These are phyloP conservation scores for Adoxophyes honmai DNA, from an alignment of 1,140 invertebrate genomes.

Conservation along the genomic window DNA sequence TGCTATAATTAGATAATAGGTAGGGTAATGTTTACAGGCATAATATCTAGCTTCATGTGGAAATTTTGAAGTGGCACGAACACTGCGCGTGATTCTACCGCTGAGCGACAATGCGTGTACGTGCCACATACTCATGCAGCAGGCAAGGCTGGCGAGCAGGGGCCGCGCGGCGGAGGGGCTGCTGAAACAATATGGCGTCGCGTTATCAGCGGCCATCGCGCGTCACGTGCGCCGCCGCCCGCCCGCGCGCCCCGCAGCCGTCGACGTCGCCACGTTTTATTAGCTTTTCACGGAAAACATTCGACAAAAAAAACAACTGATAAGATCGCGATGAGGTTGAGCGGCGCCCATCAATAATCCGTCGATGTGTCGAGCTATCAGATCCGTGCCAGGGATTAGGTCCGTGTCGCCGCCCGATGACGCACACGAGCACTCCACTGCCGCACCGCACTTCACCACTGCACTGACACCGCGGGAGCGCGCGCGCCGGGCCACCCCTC, in stretches of 20 bases:
- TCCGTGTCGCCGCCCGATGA: conserved; percentile 10
- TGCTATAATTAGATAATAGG: no score
- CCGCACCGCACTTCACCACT: conserved; percentile 17
- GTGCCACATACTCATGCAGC: background rate
- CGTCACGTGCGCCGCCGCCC: conserved; percentile 37
- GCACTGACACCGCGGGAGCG: conserved; percentile 1
- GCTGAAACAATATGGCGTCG: conserved; percentile 67
- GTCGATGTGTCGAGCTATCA: conserved; percentile 52
- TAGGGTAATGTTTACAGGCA: no score
- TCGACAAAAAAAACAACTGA: conserved; percentile 69
- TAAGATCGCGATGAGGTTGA: conserved; percentile 66
- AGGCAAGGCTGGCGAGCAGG: conserved; percentile 18
- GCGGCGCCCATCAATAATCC: conserved; percentile 67
- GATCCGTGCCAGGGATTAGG: conserved; percentile 39
- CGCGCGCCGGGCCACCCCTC: background rate
- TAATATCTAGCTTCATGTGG: no score
- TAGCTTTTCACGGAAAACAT: conserved; percentile 69
- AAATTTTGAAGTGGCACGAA: background rate
- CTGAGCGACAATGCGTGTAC: background rate
- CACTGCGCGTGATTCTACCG: background rate
- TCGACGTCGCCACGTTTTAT: conserved; percentile 32
- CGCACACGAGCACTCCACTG: conserved; percentile 8
- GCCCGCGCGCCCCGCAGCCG: conserved; percentile 16
- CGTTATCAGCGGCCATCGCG: conserved; percentile 49
- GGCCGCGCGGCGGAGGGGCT: conserved; percentile 21